Evolutionary conservation across 23 tunicate species (phyloP), one percentile per base, ranked within the genome.

Genomic region (Ciona savignyi): DNA sequence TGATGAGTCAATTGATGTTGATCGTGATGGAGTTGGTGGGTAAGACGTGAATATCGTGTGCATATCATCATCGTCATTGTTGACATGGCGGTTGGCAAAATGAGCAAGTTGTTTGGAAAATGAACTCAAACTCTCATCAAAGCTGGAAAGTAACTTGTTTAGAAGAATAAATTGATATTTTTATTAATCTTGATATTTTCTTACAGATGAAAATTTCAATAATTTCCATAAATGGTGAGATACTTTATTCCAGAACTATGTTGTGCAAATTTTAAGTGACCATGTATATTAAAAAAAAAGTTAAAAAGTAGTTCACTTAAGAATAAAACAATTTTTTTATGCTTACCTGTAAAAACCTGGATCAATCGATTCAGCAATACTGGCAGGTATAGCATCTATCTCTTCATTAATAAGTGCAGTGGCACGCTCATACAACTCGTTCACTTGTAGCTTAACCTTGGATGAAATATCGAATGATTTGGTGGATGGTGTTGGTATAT

Each of bases 361-460:
- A 22, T 69, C 34, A 2, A 27, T 2, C 1, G 34, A 30, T 63
- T 63, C 27, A 23, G 25, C 63, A 72, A 48, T 9, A n/a, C 49
- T n/a, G 29, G 48, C 63, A 4, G 67, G 26, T 35, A 69, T 15
- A 2, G 32, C 34, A 27, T 29, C 51, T 49, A 70, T 73, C 48
- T 31, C 85, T 25, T 82, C 87, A 32, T 88, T 80, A 60, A 85
- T 66, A 23, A 88, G 62, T 4, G 76, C 70, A 1, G 96, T 33
- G 0, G 96, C 84, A 65, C 81, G 78, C 30, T 27, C 23, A 48
- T 56, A 71, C 33, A 88, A 51, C 66, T 88, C 96, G 34, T 82
- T 63, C 24, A 88, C 79, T 68, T 88, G 96, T 0, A 73, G 27
- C 67, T 88, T 86, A 76, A 81, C 67, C 94, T 87, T 51, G 3